phyloP scores from a whole-genome alignment of 2,797 vertebrate genomes.

The Rhabdophis nuchalis region DNA sequence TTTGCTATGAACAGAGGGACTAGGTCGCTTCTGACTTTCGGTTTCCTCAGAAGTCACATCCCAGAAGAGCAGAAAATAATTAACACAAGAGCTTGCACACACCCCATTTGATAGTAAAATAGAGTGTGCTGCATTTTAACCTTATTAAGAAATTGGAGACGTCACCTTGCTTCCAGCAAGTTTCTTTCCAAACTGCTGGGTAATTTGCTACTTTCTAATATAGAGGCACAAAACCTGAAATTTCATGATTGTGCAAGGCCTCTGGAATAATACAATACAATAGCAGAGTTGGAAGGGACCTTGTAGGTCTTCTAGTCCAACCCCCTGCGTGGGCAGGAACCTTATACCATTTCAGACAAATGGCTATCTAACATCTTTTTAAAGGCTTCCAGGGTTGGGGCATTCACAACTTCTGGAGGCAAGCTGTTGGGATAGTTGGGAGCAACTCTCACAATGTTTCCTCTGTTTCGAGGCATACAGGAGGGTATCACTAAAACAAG shows the following conservation, averaged over 20 bases:
- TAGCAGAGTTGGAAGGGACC: too few species aligned
- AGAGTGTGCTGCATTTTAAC: neutral
- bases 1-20: neutral
- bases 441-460: neutral
- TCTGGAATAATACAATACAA: too few species aligned
- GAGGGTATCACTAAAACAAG: neutral
- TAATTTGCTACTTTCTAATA: neutral
- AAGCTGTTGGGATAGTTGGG: too few species aligned
- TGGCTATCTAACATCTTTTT: too few species aligned
- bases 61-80: neutral
- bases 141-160: neutral
- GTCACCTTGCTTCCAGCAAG: neutral
- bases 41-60: neutral
- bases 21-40: neutral
- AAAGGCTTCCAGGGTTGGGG: too few species aligned
- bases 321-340: too few species aligned
- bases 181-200: neutral
- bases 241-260: neutral
- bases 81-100: neutral
- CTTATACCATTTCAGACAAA: too few species aligned
- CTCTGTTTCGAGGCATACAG: neutral
- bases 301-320: too few species aligned
- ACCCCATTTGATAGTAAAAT: neutral
- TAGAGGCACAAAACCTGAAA: neutral
- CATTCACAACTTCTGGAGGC: too few species aligned